Evolutionary conservation across 2,888 invertebrate genomes (phyloP).

Genomic region (Opisthograptis luteolata): DNA sequence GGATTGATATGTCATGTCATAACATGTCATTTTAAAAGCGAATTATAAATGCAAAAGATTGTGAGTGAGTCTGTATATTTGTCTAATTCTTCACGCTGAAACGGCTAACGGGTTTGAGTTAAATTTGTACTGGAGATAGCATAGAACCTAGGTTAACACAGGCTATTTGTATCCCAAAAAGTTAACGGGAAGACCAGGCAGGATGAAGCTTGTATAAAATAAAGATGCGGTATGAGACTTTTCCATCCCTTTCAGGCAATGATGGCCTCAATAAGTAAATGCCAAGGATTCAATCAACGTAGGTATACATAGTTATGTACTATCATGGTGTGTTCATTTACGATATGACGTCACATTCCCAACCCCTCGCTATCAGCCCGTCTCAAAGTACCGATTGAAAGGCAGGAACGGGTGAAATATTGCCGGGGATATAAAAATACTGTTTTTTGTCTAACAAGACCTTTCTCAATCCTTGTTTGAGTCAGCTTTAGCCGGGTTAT

Average conservation of each 20-base stretch:
- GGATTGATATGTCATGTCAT: too few relatives aligned
- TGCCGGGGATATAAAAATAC: conserved; percentile 26
- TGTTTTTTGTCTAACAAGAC: conserved; percentile 30
- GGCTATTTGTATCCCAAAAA: too few relatives aligned
- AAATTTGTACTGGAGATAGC: too few relatives aligned
- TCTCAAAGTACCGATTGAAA: conserved; percentile 29
- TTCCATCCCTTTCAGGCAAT: background rate
- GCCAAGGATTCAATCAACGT: conserved; percentile 3
- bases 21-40: too few relatives aligned
- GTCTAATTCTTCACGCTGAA: too few relatives aligned
- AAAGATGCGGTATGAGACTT: background rate
- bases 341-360: conserved; percentile 17
- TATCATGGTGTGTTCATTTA: conserved; percentile 5
- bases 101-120: too few relatives aligned
- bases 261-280: conserved; percentile 1
- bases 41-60: too few relatives aligned
- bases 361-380: conserved; percentile 13
- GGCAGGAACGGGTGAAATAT: conserved; percentile 27
- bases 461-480: conserved; percentile 36
- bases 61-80: too few relatives aligned
- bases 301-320: too few relatives aligned
- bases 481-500: conserved; percentile 30
- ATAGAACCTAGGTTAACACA: too few relatives aligned
- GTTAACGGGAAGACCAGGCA: too few relatives aligned
- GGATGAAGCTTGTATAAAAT: too few relatives aligned